These are phyloP conservation scores for Stenodera caucasica DNA, from an alignment of 2,888 invertebrate species.

Conservation along the genomic window DNA sequence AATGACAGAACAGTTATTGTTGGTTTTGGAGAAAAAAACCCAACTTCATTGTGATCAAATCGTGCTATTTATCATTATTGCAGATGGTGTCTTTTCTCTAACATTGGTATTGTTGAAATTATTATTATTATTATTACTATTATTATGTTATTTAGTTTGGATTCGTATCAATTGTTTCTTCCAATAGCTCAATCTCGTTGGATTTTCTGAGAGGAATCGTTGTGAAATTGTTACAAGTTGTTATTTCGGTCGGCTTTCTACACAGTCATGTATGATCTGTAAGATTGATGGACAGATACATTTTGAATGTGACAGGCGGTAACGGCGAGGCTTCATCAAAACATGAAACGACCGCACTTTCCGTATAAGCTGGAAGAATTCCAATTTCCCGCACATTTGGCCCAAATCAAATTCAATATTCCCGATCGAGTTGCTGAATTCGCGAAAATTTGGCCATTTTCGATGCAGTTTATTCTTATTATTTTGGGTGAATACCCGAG, in stretches of 20 bases:
- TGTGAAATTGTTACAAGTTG: slow-evolving; percentile 26
- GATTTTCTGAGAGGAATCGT: background rate
- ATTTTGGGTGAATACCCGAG: no score
- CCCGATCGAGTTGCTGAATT: no score
- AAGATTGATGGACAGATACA: slow-evolving; percentile 49
- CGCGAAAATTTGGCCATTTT: no score
- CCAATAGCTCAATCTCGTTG: background rate
- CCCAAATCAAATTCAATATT: no score
- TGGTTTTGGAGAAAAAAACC: background rate
- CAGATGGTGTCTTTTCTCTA: background rate
- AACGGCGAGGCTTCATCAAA: slow-evolving; percentile 39
- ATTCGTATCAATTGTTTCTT: no score
- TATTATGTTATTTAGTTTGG: no score
- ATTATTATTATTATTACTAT: no score
- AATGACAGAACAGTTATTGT: slow-evolving; percentile 2
- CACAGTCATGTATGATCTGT: slow-evolving; percentile 34
- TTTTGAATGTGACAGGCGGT: slow-evolving; percentile 45
- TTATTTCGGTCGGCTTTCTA: slow-evolving; percentile 38
- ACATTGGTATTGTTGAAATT: no score
- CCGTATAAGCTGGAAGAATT: slow-evolving; percentile 5
- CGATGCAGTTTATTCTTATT: no score
- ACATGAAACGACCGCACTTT: slow-evolving; percentile 31
- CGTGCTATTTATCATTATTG: background rate
- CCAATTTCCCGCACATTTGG: background rate
- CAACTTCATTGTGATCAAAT: background rate